Base-by-base conservation (phyloP, 2,888 invertebrate species). In the Cataglyphis albicans region DNA sequence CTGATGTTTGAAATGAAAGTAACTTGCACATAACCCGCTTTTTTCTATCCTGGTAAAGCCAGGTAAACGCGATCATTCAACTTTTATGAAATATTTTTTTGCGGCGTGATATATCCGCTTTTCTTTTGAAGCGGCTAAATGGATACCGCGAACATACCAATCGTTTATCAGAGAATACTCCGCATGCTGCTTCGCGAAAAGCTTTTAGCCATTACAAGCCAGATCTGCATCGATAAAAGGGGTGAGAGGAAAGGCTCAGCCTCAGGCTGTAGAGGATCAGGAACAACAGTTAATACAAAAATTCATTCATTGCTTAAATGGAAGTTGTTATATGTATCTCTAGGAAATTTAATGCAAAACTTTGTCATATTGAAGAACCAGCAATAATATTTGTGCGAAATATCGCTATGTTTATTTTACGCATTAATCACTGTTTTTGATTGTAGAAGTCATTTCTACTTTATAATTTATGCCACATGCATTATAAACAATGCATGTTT, bases 161-260 rank as follows among this genome's bases (percentile, higher is more conserved):
- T 89, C 87, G 85, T 89, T 87, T 85, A 81, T 84, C 81, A 74
- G 73, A 38, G 84, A 84, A 86, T 84, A 81, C 85, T 82, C 78
- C 10, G 32, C 70, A 55, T 64, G 81, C 64, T 82, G 86, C 84
- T 83, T 85, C 64, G 84, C 72, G 82, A 67, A 89, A 89, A 89
- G 89, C 87, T 89, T 89, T 89, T 78, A 87, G 85, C 89, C 86
- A 83, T 87, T 86, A 86, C 83, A 84, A 80, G 65, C 78, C 72
- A n/a, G 59, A 35, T 38, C 35, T 21, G 38, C 63, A 15, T 68
- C 73, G 81, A 83, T 81, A 67, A 70, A 76, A 65, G 67, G 25
- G 55, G 12, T 29, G 61, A 67, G 41, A 72, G n/a, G 32, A 32
- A 61, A 25, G 25, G 9, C 52, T 52, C 63, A 48, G 61, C 59